These are phyloP conservation scores for Chauna torquata DNA, from an alignment of 2,113 vertebrate species.

Conservation along the genomic window DNA sequence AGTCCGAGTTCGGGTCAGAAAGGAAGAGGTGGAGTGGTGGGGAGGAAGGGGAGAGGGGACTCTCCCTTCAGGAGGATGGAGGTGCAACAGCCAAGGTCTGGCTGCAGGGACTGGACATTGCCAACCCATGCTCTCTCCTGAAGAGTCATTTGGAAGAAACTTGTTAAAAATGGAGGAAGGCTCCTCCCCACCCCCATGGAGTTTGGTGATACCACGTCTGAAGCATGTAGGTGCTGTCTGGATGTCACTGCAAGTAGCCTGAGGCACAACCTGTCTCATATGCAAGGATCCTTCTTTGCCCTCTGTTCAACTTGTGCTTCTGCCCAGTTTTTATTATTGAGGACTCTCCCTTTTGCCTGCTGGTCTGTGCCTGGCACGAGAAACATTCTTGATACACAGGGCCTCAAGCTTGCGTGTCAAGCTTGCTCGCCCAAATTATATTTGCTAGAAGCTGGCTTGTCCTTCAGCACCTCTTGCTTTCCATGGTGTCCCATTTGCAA, in stretches of 20 bases:
- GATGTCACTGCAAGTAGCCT: neutral
- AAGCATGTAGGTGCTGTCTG: neutral
- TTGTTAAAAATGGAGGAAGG: neutral
- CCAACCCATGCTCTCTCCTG: neutral
- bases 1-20: neutral
- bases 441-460: neutral
- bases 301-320: neutral
- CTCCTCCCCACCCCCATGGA: neutral
- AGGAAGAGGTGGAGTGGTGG: neutral
- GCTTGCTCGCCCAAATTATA: neutral
- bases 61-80: neutral
- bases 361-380: neutral
- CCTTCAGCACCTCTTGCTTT: neutral
- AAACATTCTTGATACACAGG: rapidly evolving
- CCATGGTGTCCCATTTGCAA: neutral
- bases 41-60: neutral
- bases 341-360: neutral
- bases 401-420: neutral
- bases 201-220: neutral
- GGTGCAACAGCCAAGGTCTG: neutral
- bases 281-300: neutral
- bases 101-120: neutral
- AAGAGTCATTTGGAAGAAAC: neutral
- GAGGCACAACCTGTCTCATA: neutral
- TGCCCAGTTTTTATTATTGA: neutral